Conservation (phyloP, 2,888 invertebrate species). For the Archips xylosteana region DNA sequence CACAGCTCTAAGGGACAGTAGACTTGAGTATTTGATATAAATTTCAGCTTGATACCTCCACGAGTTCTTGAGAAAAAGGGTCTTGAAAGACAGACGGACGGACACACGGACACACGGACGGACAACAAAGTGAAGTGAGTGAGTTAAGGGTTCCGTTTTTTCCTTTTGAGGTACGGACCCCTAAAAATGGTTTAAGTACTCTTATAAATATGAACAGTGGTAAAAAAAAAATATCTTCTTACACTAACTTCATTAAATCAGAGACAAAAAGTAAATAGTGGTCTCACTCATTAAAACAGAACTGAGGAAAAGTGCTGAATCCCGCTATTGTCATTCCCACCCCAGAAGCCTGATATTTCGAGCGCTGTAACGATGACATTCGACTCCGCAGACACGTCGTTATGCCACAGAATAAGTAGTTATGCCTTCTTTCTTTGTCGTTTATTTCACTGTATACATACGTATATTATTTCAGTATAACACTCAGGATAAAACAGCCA, state of each 20-base stretch:
- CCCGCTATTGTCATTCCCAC: slow-evolving; percentile 25
- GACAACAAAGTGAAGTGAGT: too few relatives aligned
- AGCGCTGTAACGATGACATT: slow-evolving; percentile 38
- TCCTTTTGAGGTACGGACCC: too few relatives aligned
- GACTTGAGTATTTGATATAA: too few relatives aligned
- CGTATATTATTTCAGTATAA: not conserved
- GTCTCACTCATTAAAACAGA: slow-evolving; percentile 35
- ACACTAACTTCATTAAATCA: slow-evolving; percentile 9
- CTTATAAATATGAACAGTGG: not conserved
- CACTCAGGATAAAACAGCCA: slow-evolving; percentile 15
- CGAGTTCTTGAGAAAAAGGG: too few relatives aligned
- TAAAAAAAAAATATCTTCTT: not conserved
- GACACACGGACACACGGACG: too few relatives aligned
- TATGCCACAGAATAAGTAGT: too few relatives aligned
- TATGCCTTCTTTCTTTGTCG: slow-evolving; percentile 34
- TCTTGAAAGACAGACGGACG: too few relatives aligned
- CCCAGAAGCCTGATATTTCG: slow-evolving; percentile 34
- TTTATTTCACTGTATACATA: slow-evolving; percentile 17
- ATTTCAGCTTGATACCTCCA: too few relatives aligned
- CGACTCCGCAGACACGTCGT: slow-evolving; percentile 35
- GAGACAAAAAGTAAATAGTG: slow-evolving; percentile 27
- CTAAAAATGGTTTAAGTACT: too few relatives aligned
- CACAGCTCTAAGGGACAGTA: too few relatives aligned
- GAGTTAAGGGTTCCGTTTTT: too few relatives aligned
- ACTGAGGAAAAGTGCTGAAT: slow-evolving; percentile 34